Evolutionary conservation across 2,888 invertebrate species (phyloP).

Genomic region (Drosophila neonasuta): DNA sequence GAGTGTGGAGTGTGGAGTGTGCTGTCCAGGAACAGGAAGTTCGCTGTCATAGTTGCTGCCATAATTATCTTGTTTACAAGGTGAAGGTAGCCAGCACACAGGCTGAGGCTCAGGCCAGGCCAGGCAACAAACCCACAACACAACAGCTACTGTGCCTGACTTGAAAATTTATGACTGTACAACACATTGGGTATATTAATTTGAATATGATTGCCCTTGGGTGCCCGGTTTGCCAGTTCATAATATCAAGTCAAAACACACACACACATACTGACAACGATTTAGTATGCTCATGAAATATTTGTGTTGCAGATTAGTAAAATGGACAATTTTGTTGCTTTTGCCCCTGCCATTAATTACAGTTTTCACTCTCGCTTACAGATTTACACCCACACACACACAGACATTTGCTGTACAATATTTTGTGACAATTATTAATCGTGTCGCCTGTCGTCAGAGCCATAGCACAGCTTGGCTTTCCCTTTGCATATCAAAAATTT

Average conservation of each 20-base stretch:
- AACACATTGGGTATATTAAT: slow-evolving; percentile 79
- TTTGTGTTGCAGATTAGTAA: slow-evolving; percentile 74
- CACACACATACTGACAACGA: slow-evolving; percentile 23
- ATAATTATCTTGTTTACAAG: slow-evolving; percentile 79
- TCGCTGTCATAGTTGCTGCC: slow-evolving; percentile 77
- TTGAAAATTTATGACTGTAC: slow-evolving; percentile 72
- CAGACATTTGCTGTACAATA: slow-evolving; percentile 26
- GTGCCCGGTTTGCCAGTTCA: slow-evolving; percentile 61
- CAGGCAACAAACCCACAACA: slow-evolving; percentile 32
- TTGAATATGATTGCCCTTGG: slow-evolving; percentile 77
- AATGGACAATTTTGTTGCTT: slow-evolving; percentile 70
- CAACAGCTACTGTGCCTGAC: slow-evolving; percentile 34
- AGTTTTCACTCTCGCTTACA: slow-evolving; percentile 60
- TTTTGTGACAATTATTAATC: slow-evolving; percentile 74
- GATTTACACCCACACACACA: slow-evolving; percentile 32
- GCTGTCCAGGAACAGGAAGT: slow-evolving; percentile 67
- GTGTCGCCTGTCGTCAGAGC: slow-evolving; percentile 58
- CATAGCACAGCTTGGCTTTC: slow-evolving; percentile 17
- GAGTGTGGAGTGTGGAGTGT: slow-evolving; percentile 4
- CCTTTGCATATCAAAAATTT: slow-evolving; percentile 25
- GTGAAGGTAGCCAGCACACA: slow-evolving; percentile 62
- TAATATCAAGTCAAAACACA: slow-evolving; percentile 61
- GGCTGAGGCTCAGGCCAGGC: not conserved
- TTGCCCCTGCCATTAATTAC: slow-evolving; percentile 68
- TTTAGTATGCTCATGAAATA: slow-evolving; percentile 68